Evolutionary conservation across 2,888 invertebrate species (phyloP), one percentile per base, ranked within the genome.

Genomic region (Andrena praecox): DNA sequence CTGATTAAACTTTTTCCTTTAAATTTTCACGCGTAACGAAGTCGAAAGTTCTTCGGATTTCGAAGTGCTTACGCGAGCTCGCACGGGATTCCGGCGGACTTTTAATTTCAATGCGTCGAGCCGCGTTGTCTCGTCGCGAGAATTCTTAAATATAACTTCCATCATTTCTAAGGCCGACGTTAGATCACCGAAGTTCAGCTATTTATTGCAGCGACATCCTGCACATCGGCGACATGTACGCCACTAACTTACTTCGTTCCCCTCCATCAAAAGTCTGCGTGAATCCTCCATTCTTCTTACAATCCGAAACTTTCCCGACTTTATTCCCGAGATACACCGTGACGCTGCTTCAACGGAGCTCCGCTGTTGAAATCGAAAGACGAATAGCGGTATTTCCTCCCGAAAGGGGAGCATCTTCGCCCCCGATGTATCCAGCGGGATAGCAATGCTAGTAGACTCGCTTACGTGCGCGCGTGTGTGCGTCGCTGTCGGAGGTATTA

Each of bases 401-500:
- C 29, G 56, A 69, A 59, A 56, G n/a, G 35, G 48, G 48, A 73
- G 54, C 16, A 42, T 27, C 29, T 20, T 12, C 35, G 20, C 59
- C 24, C 31, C 20, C 48, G 62, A 42, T 12, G 56, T 56, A 56
- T 56, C 56, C 10, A 42, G 42, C 27, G 27, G 42, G 73, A 6
- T 48, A 35, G 60, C 50, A 27, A 68, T 52, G 20, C n/a, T 42
- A 54, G 29, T 50, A 52, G 77, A 77, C 77, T 71, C 82, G 66
- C 81, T 86, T 84, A 78, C 83, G 80, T 81, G 85, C 80, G 80
- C 84, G 62, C 83, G 78, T 82, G 79, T 81, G 85, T 83, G 80
- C 84, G 62, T 16, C 67, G 35, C 68, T 64, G 83, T 31, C 62
- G 77, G 80, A 68, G 66, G 79, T 90, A 89, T 88, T 89, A 89